A percentile compares a stretch with the other conserved stretches of the same genome.
These are phyloP conservation scores for Piscicola geometra DNA, from an alignment of 2,888 invertebrate species.

Conservation along the genomic window DNA sequence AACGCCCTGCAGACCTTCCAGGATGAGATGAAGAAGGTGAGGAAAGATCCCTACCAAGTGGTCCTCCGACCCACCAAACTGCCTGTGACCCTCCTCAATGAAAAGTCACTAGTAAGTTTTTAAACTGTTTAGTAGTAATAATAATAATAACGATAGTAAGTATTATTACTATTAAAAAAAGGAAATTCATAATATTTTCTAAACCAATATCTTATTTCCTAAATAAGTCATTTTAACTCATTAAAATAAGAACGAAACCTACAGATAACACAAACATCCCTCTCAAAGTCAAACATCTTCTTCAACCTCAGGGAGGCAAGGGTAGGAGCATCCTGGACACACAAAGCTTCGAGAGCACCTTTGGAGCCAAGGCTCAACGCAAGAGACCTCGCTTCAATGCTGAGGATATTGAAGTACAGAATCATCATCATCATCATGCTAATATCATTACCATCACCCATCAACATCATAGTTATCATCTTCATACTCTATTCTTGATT, in stretches of 20 bases:
- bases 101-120: constrained; percentile 62
- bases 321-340: constrained; percentile 75
- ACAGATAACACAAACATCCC: too few species aligned
- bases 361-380: constrained; percentile 86
- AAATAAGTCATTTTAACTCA: too few species aligned
- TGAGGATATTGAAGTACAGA: constrained; percentile 68
- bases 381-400: constrained; percentile 73
- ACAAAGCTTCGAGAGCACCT: constrained; percentile 86
- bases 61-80: constrained; percentile 92
- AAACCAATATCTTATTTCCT: too few species aligned
- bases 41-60: constrained; percentile 93
- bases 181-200: too few species aligned
- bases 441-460: too few species aligned
- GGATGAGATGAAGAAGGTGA: constrained; percentile 85
- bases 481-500: neutral
- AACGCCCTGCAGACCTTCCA: constrained; percentile 64
- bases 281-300: too few species aligned
- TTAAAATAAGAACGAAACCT: too few species aligned
- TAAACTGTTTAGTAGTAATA: too few species aligned
- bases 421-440: neutral
- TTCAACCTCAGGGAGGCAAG: neutral
- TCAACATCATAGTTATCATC: neutral
- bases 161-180: too few species aligned
- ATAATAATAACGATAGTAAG: too few species aligned
- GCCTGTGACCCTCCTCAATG: constrained; percentile 87